Conservation (phyloP, 2,113 vertebrate species). For the Forbesichthys agassizii region DNA sequence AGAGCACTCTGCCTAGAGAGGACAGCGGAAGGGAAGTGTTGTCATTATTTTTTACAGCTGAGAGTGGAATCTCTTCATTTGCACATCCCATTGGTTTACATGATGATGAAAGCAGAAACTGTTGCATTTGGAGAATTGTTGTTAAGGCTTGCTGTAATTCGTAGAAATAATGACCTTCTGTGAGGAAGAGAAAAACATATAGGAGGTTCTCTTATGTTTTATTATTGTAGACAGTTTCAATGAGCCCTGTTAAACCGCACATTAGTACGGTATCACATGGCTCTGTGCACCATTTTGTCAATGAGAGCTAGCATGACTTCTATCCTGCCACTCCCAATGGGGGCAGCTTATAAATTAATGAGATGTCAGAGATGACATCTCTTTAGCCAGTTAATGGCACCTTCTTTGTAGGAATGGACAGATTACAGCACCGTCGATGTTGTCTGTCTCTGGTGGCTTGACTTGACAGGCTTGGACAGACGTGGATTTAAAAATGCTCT, state of each 20-base stretch:
- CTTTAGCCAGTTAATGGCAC: slow-evolving; percentile 63
- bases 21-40: not conserved
- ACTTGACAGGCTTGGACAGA: not conserved
- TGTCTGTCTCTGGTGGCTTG: slow-evolving; percentile 16
- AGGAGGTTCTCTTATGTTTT: not conserved
- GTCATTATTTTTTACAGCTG: slow-evolving; percentile 1
- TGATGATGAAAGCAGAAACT: slow-evolving; percentile 22
- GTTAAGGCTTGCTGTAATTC: not conserved
- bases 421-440: slow-evolving; percentile 34
- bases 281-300: slow-evolving; percentile 45
- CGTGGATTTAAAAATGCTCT: no score
- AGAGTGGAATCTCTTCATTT: slow-evolving; percentile 22
- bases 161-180: not conserved
- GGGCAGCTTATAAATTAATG: slow-evolving; percentile 67
- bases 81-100: slow-evolving; percentile 10
- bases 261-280: slow-evolving; percentile 8
- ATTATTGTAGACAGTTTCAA: not conserved
- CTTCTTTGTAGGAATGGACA: slow-evolving; percentile 23
- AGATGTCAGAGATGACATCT: slow-evolving; percentile 61
- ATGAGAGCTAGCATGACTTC: slow-evolving; percentile 41
- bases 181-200: slow-evolving; percentile 6
- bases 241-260: slow-evolving; percentile 29
- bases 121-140: not conserved
- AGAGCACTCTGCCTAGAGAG: slow-evolving; percentile 14
- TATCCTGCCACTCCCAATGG: slow-evolving; percentile 41